These are phyloP conservation scores for Apoderus coryli DNA, from an alignment of 2,888 invertebrate genomes.

Conservation along the genomic window DNA sequence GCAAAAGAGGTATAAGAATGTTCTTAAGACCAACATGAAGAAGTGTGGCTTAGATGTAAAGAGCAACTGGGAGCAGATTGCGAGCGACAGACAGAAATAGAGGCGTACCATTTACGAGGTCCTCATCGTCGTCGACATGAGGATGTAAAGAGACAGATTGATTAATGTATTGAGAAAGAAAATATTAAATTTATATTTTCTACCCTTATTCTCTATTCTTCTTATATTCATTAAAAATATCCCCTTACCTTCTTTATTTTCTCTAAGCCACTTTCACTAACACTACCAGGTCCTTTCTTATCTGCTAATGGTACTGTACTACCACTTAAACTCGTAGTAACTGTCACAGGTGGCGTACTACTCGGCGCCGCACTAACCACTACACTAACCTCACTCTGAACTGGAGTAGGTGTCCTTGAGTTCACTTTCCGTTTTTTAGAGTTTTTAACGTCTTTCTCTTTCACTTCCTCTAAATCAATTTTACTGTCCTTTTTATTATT, in stretches of 20 bases:
- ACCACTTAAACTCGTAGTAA: conserved; percentile 11
- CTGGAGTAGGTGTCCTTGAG: conserved; percentile 32
- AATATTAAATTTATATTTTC: too few species aligned
- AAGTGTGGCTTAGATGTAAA: too few species aligned
- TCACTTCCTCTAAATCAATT: conserved; percentile 4
- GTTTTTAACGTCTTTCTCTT: conserved; percentile 25
- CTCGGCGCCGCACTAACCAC: conserved; percentile 16
- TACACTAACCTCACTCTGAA: conserved; percentile 20
- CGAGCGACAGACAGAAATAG: too few species aligned
- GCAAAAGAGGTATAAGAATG: too few species aligned
- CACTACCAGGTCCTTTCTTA: conserved; percentile 16
- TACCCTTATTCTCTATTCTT: too few species aligned
- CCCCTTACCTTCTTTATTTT: conserved; percentile 24
- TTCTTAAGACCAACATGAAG: too few species aligned
- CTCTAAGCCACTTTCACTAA: conserved; percentile 20
- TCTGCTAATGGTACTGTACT: conserved; percentile 11
- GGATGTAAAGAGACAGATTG: too few species aligned
- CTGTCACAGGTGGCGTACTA: conserved; percentile 12
- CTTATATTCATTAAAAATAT: too few species aligned
- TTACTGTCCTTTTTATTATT: conserved; percentile 13
- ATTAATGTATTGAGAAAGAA: too few species aligned
- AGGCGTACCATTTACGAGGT: too few species aligned
- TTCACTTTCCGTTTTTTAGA: conserved; percentile 31
- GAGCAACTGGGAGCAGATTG: too few species aligned
- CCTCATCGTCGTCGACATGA: too few species aligned